Evolutionary conservation across 1,140 invertebrate genomes (phyloP).

Genomic region (Drosophila nigrodunni): DNA sequence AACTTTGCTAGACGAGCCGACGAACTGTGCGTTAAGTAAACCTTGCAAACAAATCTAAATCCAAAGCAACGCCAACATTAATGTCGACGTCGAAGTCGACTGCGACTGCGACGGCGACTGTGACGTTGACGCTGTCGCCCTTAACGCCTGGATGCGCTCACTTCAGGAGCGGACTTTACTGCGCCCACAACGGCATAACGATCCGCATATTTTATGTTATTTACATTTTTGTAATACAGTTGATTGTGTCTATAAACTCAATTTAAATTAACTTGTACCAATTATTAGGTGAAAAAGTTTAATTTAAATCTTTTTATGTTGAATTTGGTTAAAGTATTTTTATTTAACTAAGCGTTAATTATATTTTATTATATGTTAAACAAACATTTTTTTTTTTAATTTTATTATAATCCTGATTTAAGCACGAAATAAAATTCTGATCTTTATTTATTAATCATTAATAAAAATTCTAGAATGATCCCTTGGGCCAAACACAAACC

Average conservation of each 20-base stretch:
- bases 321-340: too few relatives aligned
- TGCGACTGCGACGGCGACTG: conserved; percentile 11
- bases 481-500: neutral
- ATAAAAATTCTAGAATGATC: neutral
- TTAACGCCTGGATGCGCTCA: conserved; percentile 66
- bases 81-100: conserved; percentile 6
- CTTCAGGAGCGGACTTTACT: conserved; percentile 24
- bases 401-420: too few relatives aligned
- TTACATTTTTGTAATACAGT: neutral
- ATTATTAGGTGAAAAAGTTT: too few relatives aligned
- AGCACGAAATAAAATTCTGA: too few relatives aligned
- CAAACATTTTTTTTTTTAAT: too few relatives aligned
- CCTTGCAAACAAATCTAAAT: conserved; percentile 57
- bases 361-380: too few relatives aligned
- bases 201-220: neutral
- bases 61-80: conserved; percentile 23
- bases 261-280: too few relatives aligned
- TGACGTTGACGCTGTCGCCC: conserved; percentile 1
- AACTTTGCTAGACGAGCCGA: conserved; percentile 59
- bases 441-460: too few relatives aligned
- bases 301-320: too few relatives aligned
- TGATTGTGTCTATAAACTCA: neutral
- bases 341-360: too few relatives aligned
- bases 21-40: conserved; percentile 59
- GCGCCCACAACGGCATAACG: neutral